These are phyloP conservation scores for Strix uralensis DNA, from an alignment of 2,113 vertebrate genomes.

Conservation along the genomic window DNA sequence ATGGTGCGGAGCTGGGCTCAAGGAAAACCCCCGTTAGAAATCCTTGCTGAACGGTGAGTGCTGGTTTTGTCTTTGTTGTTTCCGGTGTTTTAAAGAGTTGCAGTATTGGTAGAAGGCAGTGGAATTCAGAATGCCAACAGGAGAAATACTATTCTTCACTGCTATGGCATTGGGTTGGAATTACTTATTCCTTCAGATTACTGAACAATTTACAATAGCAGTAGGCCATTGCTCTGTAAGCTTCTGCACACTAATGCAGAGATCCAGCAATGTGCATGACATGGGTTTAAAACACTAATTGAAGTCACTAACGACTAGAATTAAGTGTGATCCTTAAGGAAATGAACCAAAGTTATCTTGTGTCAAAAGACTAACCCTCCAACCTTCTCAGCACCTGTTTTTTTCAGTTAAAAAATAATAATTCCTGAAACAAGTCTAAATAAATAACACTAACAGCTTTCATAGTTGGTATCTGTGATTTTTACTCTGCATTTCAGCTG, in stretches of 20 bases:
- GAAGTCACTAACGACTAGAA: neutral
- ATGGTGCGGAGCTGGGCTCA: slow-evolving; percentile 95
- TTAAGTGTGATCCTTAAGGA: neutral
- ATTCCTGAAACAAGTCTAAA: neutral
- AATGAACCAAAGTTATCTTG: neutral
- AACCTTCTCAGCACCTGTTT: neutral
- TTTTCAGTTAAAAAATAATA: neutral
- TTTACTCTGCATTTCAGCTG: neutral
- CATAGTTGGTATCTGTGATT: neutral
- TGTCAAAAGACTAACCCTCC: neutral
- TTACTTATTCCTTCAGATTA: neutral
- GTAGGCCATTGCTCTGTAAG: neutral
- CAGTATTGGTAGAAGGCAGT: neutral
- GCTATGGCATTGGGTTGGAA: neutral
- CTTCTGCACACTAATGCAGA: neutral
- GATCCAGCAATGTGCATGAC: neutral
- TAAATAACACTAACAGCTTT: neutral
- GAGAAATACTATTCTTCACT: neutral
- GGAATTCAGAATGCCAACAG: neutral
- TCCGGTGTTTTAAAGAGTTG: neutral
- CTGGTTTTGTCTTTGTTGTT: neutral
- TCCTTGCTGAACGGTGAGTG: slow-evolving; percentile 91
- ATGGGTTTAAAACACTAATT: neutral
- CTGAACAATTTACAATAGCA: neutral
- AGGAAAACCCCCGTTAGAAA: slow-evolving; percentile 81